Evolutionary conservation across 2,797 vertebrate species (phyloP).

Genomic region (Bufotes viridis): DNA sequence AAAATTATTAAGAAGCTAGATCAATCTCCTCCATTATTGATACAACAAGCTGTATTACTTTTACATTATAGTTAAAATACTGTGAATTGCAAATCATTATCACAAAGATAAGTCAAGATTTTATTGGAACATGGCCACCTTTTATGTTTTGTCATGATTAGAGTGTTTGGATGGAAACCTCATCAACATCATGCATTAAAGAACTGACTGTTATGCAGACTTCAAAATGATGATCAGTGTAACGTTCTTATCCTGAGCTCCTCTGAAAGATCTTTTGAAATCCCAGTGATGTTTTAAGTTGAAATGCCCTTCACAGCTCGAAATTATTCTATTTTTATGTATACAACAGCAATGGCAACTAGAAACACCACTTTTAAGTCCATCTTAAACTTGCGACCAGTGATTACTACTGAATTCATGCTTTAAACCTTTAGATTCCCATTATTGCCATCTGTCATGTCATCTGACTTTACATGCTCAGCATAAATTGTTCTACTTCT

Average conservation of each 20-base stretch:
- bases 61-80: neutral
- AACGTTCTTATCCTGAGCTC: constrained; percentile 33
- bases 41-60: neutral
- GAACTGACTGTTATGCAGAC: constrained; percentile 43
- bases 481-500: constrained; percentile 38
- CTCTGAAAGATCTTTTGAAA: constrained; percentile 52
- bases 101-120: neutral
- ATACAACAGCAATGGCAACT: constrained; percentile 19
- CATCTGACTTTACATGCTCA: constrained; percentile 29
- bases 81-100: neutral
- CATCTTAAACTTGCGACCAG: constrained; percentile 34
- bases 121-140: constrained; percentile 11
- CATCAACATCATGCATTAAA: constrained; percentile 46
- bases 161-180: constrained; percentile 45
- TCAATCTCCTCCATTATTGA: no score
- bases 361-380: constrained; percentile 49
- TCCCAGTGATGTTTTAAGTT: constrained; percentile 45
- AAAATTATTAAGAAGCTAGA: no score
- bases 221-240: constrained; percentile 52
- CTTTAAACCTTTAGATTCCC: constrained; percentile 41
- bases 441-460: constrained; percentile 40
- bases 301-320: constrained; percentile 47
- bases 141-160: constrained; percentile 30
- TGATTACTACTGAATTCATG: constrained; percentile 24
- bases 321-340: constrained; percentile 51